Evolutionary conservation across 2,113 vertebrate species (phyloP).

Genomic region (Aspidoscelis tigris): DNA sequence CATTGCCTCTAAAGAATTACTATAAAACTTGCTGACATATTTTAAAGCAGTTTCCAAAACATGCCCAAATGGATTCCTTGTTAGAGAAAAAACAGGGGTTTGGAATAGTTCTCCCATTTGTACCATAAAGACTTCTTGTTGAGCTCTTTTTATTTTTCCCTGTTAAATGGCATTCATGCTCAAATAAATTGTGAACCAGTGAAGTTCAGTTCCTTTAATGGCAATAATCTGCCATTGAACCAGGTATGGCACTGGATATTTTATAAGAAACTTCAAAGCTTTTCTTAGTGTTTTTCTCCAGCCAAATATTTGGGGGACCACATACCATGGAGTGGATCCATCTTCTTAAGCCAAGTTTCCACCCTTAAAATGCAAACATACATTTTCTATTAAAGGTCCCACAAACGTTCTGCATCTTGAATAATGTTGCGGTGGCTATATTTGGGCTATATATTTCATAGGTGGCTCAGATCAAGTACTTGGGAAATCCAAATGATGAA

Average conservation of each 20-base stretch:
- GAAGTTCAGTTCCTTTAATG: slow-evolving; percentile 64
- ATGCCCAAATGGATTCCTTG: slow-evolving; percentile 62
- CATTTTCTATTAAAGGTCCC: slow-evolving; percentile 40
- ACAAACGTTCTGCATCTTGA: slow-evolving; percentile 6
- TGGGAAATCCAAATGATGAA: slow-evolving; percentile 33
- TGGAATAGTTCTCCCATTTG: slow-evolving; percentile 67
- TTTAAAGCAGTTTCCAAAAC: slow-evolving; percentile 69
- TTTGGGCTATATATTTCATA: slow-evolving; percentile 9
- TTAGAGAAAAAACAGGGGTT: slow-evolving; percentile 65
- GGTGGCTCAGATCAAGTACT: slow-evolving; percentile 28
- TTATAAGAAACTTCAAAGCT: slow-evolving; percentile 53
- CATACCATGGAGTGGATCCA: slow-evolving; percentile 40
- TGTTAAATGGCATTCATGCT: slow-evolving; percentile 62
- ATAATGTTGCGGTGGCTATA: neutral
- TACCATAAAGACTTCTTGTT: slow-evolving; percentile 58
- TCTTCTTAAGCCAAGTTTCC: slow-evolving; percentile 53
- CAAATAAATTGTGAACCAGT: slow-evolving; percentile 66
- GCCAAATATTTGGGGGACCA: slow-evolving; percentile 30
- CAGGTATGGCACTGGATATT: slow-evolving; percentile 52
- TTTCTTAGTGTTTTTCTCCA: slow-evolving; percentile 41
- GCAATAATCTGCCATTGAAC: slow-evolving; percentile 63
- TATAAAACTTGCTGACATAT: slow-evolving; percentile 70
- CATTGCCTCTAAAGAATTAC: slow-evolving; percentile 68
- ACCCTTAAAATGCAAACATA: slow-evolving; percentile 27
- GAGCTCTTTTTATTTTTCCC: slow-evolving; percentile 60